Base-by-base conservation (phyloP, 2,113 vertebrate species). In the Clinocottus analis region DNA sequence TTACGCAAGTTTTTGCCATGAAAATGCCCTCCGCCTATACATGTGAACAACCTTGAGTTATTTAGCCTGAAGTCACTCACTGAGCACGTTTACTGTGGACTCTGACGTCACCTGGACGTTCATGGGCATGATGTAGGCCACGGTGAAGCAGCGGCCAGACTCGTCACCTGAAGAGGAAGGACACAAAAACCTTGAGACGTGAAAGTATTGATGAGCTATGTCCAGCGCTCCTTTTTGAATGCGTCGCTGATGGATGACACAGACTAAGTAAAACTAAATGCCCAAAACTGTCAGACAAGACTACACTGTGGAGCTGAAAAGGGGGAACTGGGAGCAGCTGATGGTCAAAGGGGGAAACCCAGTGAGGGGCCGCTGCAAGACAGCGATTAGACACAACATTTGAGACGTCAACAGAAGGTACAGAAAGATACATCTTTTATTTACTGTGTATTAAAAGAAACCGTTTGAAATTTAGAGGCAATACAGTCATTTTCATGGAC, bases 41-140 rank as follows among this genome's bases (percentile, higher is more conserved):
- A 53, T 31, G 33, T 47, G 41, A 62, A 55, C 19, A 33, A 43
- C 29, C 17, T 33, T 25, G 35, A 72, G 27, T 19, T 75, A 43
- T 37, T 37, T 7, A 55, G 39, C 14, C 27, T 31, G 37, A 12
- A 39, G 58, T 23, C 37, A 95, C 96, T 94, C 92, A 98, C 97
- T 97, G 49, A 98, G 93, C 60, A 97, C 92, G 0, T 95, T 98
- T 82, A 97, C 92, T 0, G 96, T 98, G 83, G 97, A 97, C 87
- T 98, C 97, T 0, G 97, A 97, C 0, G 96, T 97, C 92, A 97
- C 71, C 91, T 97, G 96, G 83, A 96, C 85, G 25, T 95, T 97
- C 95, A 96, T 95, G 39, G 97, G 97, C 97, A 98, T 97, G 83
- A 98, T 93, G 0, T 97, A 97, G 19, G 97, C 96, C 0, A 97